These are phyloP conservation scores for Psephotus haematonotus DNA, from an alignment of 2,113 vertebrate genomes.

Conservation along the genomic window DNA sequence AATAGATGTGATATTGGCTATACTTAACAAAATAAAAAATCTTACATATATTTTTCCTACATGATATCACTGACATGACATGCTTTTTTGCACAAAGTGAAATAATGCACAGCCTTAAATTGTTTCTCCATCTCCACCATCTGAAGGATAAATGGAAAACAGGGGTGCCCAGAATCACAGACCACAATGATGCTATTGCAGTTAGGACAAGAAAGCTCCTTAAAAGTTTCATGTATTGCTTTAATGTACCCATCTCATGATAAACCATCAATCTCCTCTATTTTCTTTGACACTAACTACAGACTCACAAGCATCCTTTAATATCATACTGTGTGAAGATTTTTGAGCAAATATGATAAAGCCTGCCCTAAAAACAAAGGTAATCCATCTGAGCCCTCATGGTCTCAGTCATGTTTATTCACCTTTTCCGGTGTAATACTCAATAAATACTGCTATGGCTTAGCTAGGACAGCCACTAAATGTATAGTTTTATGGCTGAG, in stretches of 20 bases:
- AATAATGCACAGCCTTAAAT: not conserved
- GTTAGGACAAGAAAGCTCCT: slow-evolving; percentile 8
- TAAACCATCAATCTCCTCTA: slow-evolving; percentile 19
- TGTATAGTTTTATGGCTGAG: slow-evolving; percentile 37
- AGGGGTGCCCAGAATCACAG: not conserved
- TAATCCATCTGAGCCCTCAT: not conserved
- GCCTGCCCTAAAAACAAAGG: slow-evolving; percentile 14
- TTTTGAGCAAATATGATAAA: slow-evolving; percentile 73
- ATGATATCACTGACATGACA: fast-evolving
- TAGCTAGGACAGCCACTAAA: slow-evolving; percentile 48
- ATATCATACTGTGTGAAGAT: slow-evolving; percentile 42
- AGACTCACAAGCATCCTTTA: slow-evolving; percentile 53
- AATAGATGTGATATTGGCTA: not conserved
- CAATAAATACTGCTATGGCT: slow-evolving; percentile 24
- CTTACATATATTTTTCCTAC: not conserved
- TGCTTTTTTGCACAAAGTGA: not conserved
- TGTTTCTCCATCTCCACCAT: not conserved
- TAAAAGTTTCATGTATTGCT: slow-evolving; percentile 1
- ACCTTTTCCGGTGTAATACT: slow-evolving; percentile 14
- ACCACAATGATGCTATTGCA: not conserved
- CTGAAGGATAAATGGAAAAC: not conserved
- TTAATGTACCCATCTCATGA: not conserved
- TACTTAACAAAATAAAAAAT: not conserved
- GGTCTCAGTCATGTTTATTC: slow-evolving; percentile 12
- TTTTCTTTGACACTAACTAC: slow-evolving; percentile 42